Base-by-base conservation (phyloP, 2,888 invertebrate species). In the Parapristionchus giblindavisi region DNA sequence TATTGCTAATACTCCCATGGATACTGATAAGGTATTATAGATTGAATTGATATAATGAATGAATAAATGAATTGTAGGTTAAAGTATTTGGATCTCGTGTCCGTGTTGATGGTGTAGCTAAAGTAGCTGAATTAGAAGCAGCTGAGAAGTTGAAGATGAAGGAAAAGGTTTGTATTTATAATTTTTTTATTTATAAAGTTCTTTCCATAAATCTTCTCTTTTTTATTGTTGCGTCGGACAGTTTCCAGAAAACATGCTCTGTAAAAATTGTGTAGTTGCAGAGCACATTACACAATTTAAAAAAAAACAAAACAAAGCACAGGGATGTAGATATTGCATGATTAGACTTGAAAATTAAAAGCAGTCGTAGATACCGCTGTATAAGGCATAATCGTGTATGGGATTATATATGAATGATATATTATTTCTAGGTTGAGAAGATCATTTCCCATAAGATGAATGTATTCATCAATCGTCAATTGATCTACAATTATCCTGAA, bases 101-200 rank as follows among this genome's bases (percentile, higher is more conserved):
- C 27, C 87, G 89, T 66, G 91, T 91, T 8, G 91, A 91, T 84
- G 90, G 90, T 4, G 89, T 91, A 24, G 90, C 91, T 11, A 91
- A 98, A 89, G 95, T 99, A 79, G 99, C 99, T 4, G 98, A 99
- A 87, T 90, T 99, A 70, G 99, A 99, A 90, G 90, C 94, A 63
- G 98, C 98, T 1, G 99, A 99, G 89, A 99, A 98, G 88, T 95
- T 97, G 88, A 99, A 99, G 89, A 99, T 99, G 99, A 97, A 96
- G 89, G 95, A 96, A 85, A 99, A 99, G 91, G 96, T 83, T 11
- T 27, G 29, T 29, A 36, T 5, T 29, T 4, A 27, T 5, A 14
- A 48, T 24, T 43, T 2, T 43, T n/a, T 4, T n/a, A 36, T 24
- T 14, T 11, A 36, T 14, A 34, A 24, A 38, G 17, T 38, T 34